phyloP scores from a whole-genome alignment of 1,140 invertebrate species.

The Chironomus striatipennis region DNA sequence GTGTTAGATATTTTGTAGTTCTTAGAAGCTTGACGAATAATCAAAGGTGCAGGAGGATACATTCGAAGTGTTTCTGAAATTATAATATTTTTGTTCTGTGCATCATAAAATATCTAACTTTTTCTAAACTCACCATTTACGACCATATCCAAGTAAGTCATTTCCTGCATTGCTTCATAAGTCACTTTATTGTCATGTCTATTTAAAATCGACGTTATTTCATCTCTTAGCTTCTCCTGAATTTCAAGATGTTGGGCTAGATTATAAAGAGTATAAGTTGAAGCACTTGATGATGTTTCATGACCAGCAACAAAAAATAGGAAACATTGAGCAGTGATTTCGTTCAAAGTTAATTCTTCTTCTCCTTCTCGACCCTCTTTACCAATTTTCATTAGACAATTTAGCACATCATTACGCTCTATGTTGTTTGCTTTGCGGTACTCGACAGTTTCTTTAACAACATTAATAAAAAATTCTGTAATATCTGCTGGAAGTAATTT shows the following conservation, averaged over 20 bases:
- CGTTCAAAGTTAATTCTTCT: neutral
- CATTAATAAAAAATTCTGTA: slow-evolving; percentile 34
- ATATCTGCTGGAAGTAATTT: slow-evolving; percentile 28
- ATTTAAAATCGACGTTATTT: slow-evolving; percentile 46
- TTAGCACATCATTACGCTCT: slow-evolving; percentile 31
- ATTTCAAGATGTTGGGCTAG: slow-evolving; percentile 52
- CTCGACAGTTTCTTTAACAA: slow-evolving; percentile 31
- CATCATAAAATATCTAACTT: neutral
- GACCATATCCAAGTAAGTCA: slow-evolving; percentile 53
- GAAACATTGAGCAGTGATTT: neutral
- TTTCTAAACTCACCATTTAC: slow-evolving; percentile 44
- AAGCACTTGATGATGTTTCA: slow-evolving; percentile 55
- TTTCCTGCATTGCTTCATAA: slow-evolving; percentile 51
- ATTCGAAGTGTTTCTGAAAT: neutral
- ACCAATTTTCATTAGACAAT: slow-evolving; percentile 26
- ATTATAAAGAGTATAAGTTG: slow-evolving; percentile 50
- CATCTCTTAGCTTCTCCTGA: slow-evolving; percentile 50
- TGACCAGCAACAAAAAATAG: neutral
- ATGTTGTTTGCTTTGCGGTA: slow-evolving; percentile 33
- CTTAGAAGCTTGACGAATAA: neutral
- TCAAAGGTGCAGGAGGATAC: neutral
- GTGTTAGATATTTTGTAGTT: neutral
- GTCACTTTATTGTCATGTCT: slow-evolving; percentile 43
- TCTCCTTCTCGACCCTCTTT: neutral
- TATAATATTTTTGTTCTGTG: neutral